Conservation (phyloP, 1,140 invertebrate genomes). For the Drosophila saltans region DNA sequence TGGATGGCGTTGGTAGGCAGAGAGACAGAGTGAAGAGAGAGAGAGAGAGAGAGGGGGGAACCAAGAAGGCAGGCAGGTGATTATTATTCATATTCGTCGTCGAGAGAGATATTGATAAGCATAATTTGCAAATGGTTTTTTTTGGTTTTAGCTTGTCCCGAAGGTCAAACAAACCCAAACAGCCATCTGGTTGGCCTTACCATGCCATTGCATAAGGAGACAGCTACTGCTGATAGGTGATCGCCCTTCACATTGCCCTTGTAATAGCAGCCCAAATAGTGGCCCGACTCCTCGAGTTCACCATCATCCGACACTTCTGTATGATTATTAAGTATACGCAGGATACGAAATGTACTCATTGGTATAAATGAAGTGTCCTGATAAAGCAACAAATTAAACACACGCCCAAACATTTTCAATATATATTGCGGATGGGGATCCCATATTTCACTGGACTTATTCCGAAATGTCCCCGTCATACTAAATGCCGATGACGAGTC, state of each 20-base stretch:
- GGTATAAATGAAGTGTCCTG: conserved; percentile 85
- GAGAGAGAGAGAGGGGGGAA: too few species aligned
- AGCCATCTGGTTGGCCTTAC: conserved; percentile 74
- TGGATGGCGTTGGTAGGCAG: neutral
- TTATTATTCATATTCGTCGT: conserved; percentile 75
- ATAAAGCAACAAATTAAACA: conserved; percentile 85
- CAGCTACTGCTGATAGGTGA: conserved; percentile 86
- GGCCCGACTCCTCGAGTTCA: conserved; percentile 72
- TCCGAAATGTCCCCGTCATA: conserved; percentile 86
- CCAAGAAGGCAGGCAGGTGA: conserved; percentile 27
- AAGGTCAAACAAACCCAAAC: conserved; percentile 51
- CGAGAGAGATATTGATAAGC: conserved; percentile 64
- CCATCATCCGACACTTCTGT: conserved; percentile 77
- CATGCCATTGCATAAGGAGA: conserved; percentile 91
- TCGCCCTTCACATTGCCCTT: conserved; percentile 88
- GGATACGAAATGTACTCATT: conserved; percentile 85
- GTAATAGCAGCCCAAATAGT: conserved; percentile 87
- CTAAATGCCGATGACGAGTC: conserved; percentile 71
- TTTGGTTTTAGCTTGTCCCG: conserved; percentile 15
- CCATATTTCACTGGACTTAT: conserved; percentile 86
- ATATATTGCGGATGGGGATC: conserved; percentile 89
- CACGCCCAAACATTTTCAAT: conserved; percentile 86
- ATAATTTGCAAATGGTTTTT: conserved; percentile 64
- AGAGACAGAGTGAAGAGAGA: too few species aligned
- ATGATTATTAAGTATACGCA: conserved; percentile 85